phyloP scores from a whole-genome alignment of 2,113 vertebrate genomes.

The Eubucco bourcierii region DNA sequence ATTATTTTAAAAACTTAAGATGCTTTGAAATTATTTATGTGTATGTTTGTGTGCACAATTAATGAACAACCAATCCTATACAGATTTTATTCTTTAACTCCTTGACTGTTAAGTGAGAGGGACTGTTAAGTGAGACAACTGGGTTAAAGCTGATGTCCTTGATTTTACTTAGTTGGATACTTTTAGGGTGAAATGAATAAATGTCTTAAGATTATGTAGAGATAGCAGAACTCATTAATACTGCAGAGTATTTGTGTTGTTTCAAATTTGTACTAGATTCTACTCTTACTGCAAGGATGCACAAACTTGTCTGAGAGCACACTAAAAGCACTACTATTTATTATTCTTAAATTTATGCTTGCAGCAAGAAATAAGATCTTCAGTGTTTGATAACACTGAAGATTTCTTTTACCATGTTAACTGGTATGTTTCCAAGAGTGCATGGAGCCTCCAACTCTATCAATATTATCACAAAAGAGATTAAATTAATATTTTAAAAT shows the following conservation, averaged over 20 bases:
- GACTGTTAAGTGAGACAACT: not conserved
- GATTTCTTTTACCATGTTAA: slow-evolving; percentile 1
- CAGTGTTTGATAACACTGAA: not conserved
- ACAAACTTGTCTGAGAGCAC: not conserved
- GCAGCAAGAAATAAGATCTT: slow-evolving; percentile 14
- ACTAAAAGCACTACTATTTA: slow-evolving; percentile 19
- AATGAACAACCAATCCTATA: not conserved
- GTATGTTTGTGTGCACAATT: not conserved
- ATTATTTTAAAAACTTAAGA: slow-evolving; percentile 7
- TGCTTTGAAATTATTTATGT: not conserved
- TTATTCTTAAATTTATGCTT: slow-evolving; percentile 44
- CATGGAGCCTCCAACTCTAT: not conserved
- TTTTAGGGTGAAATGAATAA: not conserved
- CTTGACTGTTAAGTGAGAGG: not conserved
- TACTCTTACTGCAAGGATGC: not conserved
- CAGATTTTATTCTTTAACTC: not conserved
- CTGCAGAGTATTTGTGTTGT: slow-evolving; percentile 8
- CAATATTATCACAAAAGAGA: not conserved
- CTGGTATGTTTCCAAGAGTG: not conserved
- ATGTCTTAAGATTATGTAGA: not conserved
- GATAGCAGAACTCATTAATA: not conserved
- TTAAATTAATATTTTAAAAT: not conserved
- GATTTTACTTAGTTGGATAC: not conserved
- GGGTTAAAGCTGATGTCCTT: not conserved
- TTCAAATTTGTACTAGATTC: not conserved